A percentile compares a stretch with the other conserved stretches of the same genome.
phyloP scores from a whole-genome alignment of 2,888 invertebrate genomes.

The Synergus laeviventris region DNA sequence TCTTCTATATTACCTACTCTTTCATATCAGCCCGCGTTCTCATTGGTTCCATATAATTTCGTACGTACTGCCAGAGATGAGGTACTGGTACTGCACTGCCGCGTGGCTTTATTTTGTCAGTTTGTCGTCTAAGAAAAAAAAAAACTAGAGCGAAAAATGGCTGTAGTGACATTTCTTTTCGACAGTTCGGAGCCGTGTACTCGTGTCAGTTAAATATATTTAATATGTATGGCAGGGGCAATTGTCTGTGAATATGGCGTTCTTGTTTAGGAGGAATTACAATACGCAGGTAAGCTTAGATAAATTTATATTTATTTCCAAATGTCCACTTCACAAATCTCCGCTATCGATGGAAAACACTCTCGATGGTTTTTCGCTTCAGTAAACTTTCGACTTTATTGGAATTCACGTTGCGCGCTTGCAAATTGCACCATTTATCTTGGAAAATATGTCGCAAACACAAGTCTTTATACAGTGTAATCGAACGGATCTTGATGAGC shows the following conservation, averaged over 20 bases:
- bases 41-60: not conserved
- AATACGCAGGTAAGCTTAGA: conserved; percentile 33
- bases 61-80: no score
- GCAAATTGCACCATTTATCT: conserved; percentile 24
- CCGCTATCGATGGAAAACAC: conserved; percentile 5
- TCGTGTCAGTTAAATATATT: conserved; percentile 37
- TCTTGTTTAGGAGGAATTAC: conserved; percentile 36
- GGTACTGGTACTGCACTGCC: no score
- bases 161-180: conserved; percentile 39
- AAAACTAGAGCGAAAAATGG: conserved; percentile 38
- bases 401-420: conserved; percentile 8
- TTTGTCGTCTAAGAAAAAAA: not conserved
- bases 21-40: not conserved
- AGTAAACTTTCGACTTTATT: conserved; percentile 20
- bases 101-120: not conserved
- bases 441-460: conserved; percentile 24
- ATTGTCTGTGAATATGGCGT: conserved; percentile 39
- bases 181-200: conserved; percentile 27
- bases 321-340: not conserved
- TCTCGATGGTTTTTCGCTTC: not conserved
- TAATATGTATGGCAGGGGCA: conserved; percentile 38
- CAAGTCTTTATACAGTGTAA: not conserved
- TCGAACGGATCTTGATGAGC: not conserved
- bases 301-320: not conserved
- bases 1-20: not conserved